These are phyloP conservation scores for Carterocephalus palaemon DNA, from an alignment of 2,888 invertebrate genomes.

Conservation along the genomic window DNA sequence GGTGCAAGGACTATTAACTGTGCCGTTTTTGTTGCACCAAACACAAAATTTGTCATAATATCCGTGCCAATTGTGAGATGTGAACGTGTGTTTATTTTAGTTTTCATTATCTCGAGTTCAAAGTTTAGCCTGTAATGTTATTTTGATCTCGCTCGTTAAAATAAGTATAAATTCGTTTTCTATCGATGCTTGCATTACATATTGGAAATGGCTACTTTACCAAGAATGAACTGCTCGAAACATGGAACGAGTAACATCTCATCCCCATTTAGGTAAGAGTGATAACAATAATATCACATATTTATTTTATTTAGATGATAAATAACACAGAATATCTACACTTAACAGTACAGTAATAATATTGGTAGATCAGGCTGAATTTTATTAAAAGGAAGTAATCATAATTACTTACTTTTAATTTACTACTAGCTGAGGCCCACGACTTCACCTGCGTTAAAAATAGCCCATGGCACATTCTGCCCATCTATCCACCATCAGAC, in stretches of 20 bases:
- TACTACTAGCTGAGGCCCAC: too few relatives aligned
- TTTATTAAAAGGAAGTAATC: too few relatives aligned
- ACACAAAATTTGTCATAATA: background rate
- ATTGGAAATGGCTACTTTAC: constrained; percentile 72
- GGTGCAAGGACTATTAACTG: constrained; percentile 9
- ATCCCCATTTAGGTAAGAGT: constrained; percentile 64
- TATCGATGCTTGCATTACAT: too few relatives aligned
- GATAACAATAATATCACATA: background rate
- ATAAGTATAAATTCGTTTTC: too few relatives aligned
- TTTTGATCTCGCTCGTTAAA: constrained; percentile 31
- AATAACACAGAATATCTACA: too few relatives aligned
- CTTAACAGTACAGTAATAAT: too few relatives aligned
- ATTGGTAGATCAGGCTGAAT: too few relatives aligned
- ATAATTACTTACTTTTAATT: too few relatives aligned
- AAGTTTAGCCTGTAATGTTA: constrained; percentile 35
- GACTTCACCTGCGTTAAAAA: too few relatives aligned
- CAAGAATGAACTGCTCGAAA: constrained; percentile 64
- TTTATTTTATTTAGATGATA: background rate
- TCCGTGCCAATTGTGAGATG: constrained; percentile 3
- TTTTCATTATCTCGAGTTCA: constrained; percentile 34
- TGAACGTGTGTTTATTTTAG: constrained; percentile 6
- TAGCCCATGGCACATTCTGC: too few relatives aligned
- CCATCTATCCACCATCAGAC: too few relatives aligned
- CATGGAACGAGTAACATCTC: constrained; percentile 51
- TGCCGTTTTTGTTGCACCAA: background rate